These are phyloP conservation scores for Elaphurus davidianus DNA, from an alignment of 2,113 vertebrate species.

Conservation along the genomic window DNA sequence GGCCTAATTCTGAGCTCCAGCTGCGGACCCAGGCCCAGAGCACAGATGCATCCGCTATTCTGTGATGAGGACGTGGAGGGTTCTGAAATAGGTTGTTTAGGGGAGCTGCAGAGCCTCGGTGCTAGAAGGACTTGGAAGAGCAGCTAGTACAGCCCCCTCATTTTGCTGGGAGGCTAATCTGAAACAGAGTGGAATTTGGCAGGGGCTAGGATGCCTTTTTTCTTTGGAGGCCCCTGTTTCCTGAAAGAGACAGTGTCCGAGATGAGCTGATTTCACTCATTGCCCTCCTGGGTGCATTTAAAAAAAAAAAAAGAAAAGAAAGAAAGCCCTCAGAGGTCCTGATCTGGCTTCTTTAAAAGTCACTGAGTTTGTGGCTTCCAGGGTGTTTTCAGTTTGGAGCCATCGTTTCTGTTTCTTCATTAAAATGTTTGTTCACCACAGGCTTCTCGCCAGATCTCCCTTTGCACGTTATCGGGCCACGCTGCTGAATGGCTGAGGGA, in stretches of 20 bases:
- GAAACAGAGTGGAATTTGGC: constrained; percentile 62
- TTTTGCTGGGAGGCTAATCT: constrained; percentile 60
- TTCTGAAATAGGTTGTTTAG: not conserved
- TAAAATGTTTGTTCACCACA: not conserved
- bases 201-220: constrained; percentile 10
- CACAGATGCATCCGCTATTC: not conserved
- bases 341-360: constrained; percentile 29
- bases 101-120: not conserved
- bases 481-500: not conserved
- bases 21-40: not conserved
- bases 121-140: not conserved
- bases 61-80: not conserved
- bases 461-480: not conserved
- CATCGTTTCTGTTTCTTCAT: constrained; percentile 44
- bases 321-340: not conserved
- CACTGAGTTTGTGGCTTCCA: constrained; percentile 9
- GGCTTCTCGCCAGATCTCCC: not conserved
- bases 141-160: not conserved
- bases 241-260: constrained; percentile 20
- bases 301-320: not conserved
- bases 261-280: not conserved
- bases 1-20: not conserved
- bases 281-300: not conserved
- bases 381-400: constrained; percentile 32
- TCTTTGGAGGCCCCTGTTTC: constrained; percentile 19